phyloP scores from a whole-genome alignment of 2,888 invertebrate species.

The Eremobia ochroleuca region DNA sequence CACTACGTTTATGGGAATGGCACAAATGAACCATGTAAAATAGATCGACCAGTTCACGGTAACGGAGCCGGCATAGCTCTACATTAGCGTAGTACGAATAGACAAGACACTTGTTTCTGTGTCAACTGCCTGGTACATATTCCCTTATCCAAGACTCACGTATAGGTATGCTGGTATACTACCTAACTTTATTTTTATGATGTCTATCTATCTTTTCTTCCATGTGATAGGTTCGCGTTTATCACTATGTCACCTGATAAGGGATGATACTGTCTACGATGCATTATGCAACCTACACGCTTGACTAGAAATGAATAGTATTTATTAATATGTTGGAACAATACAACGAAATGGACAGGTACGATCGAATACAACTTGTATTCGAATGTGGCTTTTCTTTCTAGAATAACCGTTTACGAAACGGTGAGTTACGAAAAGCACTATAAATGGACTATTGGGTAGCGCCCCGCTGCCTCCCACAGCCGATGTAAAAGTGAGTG shows the following conservation, averaged over 20 bases:
- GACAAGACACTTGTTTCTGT: constrained; percentile 48
- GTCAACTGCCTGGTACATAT: constrained; percentile 35
- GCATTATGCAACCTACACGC: too few relatives aligned
- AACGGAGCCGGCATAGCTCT: constrained; percentile 26
- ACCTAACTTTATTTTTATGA: background rate
- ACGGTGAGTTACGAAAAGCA: background rate
- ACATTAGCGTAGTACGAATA: constrained; percentile 25
- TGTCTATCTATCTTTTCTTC: background rate
- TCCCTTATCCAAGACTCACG: constrained; percentile 18
- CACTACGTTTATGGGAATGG: constrained; percentile 18
- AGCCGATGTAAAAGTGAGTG: background rate
- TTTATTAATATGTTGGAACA: too few relatives aligned
- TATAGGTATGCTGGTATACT: too few relatives aligned
- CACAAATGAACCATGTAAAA: constrained; percentile 17
- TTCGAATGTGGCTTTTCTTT: background rate
- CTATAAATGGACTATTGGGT: background rate
- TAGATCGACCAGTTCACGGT: constrained; percentile 35
- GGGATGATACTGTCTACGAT: background rate
- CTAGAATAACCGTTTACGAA: background rate
- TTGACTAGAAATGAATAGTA: background rate
- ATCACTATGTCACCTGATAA: background rate
- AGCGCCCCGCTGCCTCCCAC: background rate
- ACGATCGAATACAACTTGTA: background rate
- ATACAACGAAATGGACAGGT: too few relatives aligned
- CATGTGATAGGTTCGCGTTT: background rate